phyloP scores from a whole-genome alignment of 2,797 vertebrate species.

The Lacerta viridis region DNA sequence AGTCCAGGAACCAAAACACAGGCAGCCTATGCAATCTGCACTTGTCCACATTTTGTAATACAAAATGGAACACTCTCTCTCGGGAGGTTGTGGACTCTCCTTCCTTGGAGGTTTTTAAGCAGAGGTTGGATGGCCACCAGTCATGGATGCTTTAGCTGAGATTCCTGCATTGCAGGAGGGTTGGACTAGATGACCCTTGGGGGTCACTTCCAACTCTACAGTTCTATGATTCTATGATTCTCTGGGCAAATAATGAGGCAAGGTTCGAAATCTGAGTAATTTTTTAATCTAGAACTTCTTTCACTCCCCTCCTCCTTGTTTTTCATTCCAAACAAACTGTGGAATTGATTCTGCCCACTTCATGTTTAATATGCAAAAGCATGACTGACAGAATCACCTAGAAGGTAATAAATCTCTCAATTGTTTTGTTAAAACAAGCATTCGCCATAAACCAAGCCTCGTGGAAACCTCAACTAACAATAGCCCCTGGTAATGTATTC shows the following conservation, averaged over 20 bases:
- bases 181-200: too few species aligned
- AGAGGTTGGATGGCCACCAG: too few species aligned
- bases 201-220: too few species aligned
- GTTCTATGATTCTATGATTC: neutral
- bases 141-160: too few species aligned
- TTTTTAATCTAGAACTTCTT: conserved; percentile 65
- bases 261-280: conserved; percentile 58
- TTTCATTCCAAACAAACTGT: conserved; percentile 66
- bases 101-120: too few species aligned
- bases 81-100: too few species aligned
- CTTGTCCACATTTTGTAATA: too few species aligned
- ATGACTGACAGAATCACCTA: conserved; percentile 81
- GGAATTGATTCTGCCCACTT: conserved; percentile 80
- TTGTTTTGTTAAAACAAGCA: conserved; percentile 81
- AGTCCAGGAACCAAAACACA: too few species aligned
- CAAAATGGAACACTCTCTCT: too few species aligned
- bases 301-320: neutral
- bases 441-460: conserved; percentile 80
- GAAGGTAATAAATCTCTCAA: conserved; percentile 78
- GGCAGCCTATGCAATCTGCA: too few species aligned
- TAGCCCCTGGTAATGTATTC: conserved; percentile 71
- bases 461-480: conserved; percentile 77
- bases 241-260: conserved; percentile 46
- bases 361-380: conserved; percentile 69
- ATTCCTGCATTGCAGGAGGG: too few species aligned